Evolutionary conservation across 2,113 vertebrate genomes (phyloP).

Genomic region (Bubo scandiacus): DNA sequence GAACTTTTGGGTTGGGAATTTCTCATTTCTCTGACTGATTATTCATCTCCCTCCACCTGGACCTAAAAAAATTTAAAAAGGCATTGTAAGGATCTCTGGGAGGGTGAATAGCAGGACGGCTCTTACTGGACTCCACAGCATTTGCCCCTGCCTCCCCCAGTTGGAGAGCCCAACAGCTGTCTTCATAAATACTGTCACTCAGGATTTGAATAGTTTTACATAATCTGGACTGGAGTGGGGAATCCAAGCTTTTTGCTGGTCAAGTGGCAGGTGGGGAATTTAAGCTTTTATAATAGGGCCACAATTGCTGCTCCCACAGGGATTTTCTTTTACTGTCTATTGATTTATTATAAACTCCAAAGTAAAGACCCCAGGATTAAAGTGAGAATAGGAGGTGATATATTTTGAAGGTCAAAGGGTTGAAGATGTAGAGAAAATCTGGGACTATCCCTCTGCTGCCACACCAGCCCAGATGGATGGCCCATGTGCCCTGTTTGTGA

Average conservation of each 20-base stretch:
- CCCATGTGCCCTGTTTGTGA: background rate
- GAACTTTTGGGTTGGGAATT: background rate
- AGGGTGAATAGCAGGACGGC: background rate
- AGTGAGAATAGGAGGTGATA: background rate
- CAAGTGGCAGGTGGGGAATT: constrained; percentile 66
- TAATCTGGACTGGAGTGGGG: constrained; percentile 48
- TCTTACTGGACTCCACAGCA: background rate
- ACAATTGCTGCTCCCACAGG: constrained; percentile 52
- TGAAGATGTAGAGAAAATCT: background rate
- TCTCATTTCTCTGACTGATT: background rate
- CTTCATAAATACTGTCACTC: constrained; percentile 59
- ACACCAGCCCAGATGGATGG: fast-evolving
- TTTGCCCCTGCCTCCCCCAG: background rate
- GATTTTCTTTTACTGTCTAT: constrained; percentile 58
- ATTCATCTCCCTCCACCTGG: background rate
- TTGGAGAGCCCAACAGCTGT: constrained; percentile 41
- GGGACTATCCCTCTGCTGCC: background rate
- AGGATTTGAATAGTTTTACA: constrained; percentile 71
- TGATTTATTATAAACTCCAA: constrained; percentile 40
- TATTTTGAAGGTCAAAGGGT: background rate
- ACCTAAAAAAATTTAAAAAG: background rate
- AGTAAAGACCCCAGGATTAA: constrained; percentile 27
- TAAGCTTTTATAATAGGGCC: constrained; percentile 36
- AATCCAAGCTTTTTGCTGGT: constrained; percentile 44
- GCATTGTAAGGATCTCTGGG: background rate